phyloP scores from a whole-genome alignment of 2,797 vertebrate species.

The Myotis pilosus region DNA sequence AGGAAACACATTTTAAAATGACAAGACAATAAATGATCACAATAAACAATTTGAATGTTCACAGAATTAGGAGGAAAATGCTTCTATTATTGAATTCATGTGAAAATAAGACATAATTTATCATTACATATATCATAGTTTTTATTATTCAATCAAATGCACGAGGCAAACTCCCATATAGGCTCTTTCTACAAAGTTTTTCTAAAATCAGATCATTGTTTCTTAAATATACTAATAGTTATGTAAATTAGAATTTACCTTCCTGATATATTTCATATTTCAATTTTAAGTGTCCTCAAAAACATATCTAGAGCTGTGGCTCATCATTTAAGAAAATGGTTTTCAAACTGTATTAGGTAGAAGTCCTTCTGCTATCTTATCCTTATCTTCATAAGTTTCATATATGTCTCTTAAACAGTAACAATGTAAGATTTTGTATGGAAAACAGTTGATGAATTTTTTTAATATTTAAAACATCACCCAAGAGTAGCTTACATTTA shows the following conservation, averaged over 20 bases:
- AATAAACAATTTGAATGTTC: background rate
- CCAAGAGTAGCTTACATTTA: background rate
- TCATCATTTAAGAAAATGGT: background rate
- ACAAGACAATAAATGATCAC: background rate
- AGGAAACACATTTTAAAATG: background rate
- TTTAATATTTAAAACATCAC: background rate
- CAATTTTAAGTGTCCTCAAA: background rate
- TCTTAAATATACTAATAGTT: background rate
- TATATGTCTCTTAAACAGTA: background rate
- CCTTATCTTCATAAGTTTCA: background rate
- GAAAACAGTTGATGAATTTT: background rate
- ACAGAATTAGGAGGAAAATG: background rate
- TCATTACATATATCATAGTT: background rate
- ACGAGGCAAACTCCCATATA: background rate
- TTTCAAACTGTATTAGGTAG: background rate
- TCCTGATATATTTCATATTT: constrained; percentile 9
- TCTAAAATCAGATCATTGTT: background rate
- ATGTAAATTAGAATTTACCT: background rate
- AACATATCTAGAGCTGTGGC: background rate
- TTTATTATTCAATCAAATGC: background rate
- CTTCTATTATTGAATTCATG: background rate
- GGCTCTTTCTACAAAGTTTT: background rate
- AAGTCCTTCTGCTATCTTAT: background rate
- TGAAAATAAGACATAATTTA: background rate
- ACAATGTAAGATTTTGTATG: background rate